A percentile compares a stretch with the other conserved stretches of the same genome.
These are phyloP conservation scores for Pogona vitticeps DNA, from an alignment of 2,113 vertebrate genomes.

Conservation along the genomic window DNA sequence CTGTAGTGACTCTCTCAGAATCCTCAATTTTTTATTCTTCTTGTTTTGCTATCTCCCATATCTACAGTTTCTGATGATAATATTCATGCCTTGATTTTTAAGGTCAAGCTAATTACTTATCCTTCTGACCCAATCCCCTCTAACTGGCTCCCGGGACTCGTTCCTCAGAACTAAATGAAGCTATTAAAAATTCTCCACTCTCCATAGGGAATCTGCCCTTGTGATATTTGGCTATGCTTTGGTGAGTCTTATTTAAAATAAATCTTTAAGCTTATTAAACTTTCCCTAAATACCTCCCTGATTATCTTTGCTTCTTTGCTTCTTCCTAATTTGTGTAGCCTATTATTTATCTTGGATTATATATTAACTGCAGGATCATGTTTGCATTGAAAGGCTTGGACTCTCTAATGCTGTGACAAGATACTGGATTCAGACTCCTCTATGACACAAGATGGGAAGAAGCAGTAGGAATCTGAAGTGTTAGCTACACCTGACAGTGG, in stretches of 20 bases:
- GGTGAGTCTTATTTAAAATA: not conserved
- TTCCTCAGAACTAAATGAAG: not conserved
- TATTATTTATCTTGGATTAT: conserved; percentile 7
- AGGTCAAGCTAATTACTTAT: conserved; percentile 40
- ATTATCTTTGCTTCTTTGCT: not conserved
- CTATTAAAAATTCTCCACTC: conserved; percentile 35
- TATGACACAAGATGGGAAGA: not conserved
- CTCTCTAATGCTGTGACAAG: not conserved
- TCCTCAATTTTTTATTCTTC: conserved; percentile 13
- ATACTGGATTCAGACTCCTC: not conserved
- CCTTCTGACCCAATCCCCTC: conserved; percentile 25
- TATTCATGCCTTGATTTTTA: conserved; percentile 37
- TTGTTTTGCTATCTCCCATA: not conserved
- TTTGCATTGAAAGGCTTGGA: fast-evolving
- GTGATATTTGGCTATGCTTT: conserved; percentile 14
- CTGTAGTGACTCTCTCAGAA: not conserved
- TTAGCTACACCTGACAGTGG: not conserved
- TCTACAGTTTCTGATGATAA: not conserved
- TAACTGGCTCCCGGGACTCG: not conserved
- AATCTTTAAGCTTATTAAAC: not conserved
- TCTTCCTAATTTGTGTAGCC: not conserved
- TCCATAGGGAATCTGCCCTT: conserved; percentile 8
- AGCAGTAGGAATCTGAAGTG: not conserved
- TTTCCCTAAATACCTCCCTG: not conserved
- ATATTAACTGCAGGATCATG: not conserved